These are phyloP conservation scores for Lasioglossum baleicum DNA, from an alignment of 1,140 invertebrate genomes.

Conservation along the genomic window DNA sequence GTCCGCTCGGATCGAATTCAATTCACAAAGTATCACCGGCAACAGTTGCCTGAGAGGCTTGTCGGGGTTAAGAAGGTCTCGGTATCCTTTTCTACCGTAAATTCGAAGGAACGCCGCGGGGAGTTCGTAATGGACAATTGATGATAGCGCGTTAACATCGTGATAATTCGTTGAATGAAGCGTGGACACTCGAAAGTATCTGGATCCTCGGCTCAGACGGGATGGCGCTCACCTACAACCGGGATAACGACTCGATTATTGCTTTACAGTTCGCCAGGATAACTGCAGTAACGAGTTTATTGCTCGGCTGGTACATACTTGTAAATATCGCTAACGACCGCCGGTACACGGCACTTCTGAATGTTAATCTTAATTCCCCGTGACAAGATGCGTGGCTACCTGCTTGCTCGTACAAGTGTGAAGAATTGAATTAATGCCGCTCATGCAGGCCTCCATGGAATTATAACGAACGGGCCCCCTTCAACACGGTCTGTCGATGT, in stretches of 20 bases:
- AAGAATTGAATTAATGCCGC: constrained; percentile 63
- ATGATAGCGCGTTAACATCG: background rate
- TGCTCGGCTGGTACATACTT: constrained; percentile 56
- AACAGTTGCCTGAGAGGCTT: no score
- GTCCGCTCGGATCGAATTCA: no score
- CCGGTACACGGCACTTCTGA: constrained; percentile 51
- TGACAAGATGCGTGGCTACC: constrained; percentile 61
- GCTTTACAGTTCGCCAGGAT: constrained; percentile 59
- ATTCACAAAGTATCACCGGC: no score
- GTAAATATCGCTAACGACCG: constrained; percentile 66
- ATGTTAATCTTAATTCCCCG: constrained; percentile 67
- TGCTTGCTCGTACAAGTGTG: constrained; percentile 59
- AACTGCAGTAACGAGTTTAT: constrained; percentile 63
- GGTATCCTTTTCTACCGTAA: background rate
- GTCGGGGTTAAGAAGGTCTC: no score
- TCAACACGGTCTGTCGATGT: constrained; percentile 1
- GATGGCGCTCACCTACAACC: constrained; percentile 38
- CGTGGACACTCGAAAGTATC: constrained; percentile 9
- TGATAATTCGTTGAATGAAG: background rate
- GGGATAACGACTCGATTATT: constrained; percentile 65
- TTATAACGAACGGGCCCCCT: constrained; percentile 51
- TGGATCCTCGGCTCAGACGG: constrained; percentile 6
- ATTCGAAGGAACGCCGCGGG: background rate
- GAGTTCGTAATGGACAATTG: background rate
- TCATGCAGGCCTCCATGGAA: constrained; percentile 41